Evolutionary conservation across 2,797 vertebrate species (phyloP).

Genomic region (Helarctos malayanus): DNA sequence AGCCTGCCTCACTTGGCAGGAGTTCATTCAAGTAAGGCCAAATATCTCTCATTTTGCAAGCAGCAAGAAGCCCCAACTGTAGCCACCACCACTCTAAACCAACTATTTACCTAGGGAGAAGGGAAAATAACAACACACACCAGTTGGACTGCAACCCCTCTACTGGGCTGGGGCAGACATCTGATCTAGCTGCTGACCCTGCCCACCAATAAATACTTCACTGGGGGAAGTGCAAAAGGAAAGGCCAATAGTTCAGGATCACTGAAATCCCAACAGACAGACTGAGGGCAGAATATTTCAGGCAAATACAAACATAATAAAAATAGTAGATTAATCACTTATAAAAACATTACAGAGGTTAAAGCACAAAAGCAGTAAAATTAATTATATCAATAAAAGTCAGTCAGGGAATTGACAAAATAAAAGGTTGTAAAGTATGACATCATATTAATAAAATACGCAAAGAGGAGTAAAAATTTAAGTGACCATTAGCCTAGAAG

Average conservation of each 20-base stretch:
- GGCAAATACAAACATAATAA: background rate
- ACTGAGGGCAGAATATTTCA: background rate
- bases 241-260: background rate
- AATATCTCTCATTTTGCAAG: background rate
- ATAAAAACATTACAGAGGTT: background rate
- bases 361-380: background rate
- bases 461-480: background rate
- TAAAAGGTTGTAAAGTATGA: background rate
- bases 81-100: background rate
- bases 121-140: background rate
- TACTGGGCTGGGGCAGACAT: background rate
- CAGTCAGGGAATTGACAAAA: background rate
- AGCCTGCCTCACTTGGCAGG: background rate
- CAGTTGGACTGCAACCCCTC: too few species aligned
- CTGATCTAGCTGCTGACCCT: background rate
- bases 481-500: background rate
- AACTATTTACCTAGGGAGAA: background rate
- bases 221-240: background rate
- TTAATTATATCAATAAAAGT: background rate
- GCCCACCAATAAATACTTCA: background rate
- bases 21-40: background rate
- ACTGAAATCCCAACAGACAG: background rate
- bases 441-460: background rate
- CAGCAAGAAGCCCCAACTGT: background rate
- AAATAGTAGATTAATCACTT: background rate